Conservation (phyloP, 2,888 invertebrate genomes). For the Leucozona laternaria region DNA sequence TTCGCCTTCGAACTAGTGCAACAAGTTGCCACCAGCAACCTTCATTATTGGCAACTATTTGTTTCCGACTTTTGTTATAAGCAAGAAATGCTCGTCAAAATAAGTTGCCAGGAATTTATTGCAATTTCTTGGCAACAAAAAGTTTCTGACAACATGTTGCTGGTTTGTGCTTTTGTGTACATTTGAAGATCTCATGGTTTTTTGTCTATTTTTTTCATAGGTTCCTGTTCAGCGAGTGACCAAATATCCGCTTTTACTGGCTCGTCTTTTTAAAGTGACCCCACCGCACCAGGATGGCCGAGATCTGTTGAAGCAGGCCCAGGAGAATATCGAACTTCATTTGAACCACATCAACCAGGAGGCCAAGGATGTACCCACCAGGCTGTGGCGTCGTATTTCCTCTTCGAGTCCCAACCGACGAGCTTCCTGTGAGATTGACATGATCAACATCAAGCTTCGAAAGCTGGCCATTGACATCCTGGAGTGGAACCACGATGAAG, state of each 20-base stretch:
- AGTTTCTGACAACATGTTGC: neutral
- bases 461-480: conserved; percentile 97
- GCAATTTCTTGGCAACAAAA: neutral
- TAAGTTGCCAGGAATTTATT: neutral
- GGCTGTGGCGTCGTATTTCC: conserved; percentile 94
- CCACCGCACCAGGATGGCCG: conserved; percentile 92
- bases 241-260: conserved; percentile 96
- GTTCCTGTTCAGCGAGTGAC: conserved; percentile 98
- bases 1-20: neutral
- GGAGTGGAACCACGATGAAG: conserved; percentile 97
- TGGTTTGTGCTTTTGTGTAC: neutral
- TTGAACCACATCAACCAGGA: conserved; percentile 97
- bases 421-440: conserved; percentile 92
- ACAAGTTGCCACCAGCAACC: neutral
- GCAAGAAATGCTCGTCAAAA: neutral
- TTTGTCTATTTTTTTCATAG: conserved; percentile 82
- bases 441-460: conserved; percentile 94
- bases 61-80: too few relatives aligned
- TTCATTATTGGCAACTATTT: neutral
- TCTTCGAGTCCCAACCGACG: conserved; percentile 88
- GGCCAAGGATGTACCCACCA: conserved; percentile 95
- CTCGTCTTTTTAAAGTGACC: conserved; percentile 95
- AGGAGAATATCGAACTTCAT: conserved; percentile 96
- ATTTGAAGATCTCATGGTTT: neutral
- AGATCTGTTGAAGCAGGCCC: conserved; percentile 93